Base-by-base conservation (phyloP, 1,140 invertebrate genomes). In the Daktulosphaira vitifoliae region DNA sequence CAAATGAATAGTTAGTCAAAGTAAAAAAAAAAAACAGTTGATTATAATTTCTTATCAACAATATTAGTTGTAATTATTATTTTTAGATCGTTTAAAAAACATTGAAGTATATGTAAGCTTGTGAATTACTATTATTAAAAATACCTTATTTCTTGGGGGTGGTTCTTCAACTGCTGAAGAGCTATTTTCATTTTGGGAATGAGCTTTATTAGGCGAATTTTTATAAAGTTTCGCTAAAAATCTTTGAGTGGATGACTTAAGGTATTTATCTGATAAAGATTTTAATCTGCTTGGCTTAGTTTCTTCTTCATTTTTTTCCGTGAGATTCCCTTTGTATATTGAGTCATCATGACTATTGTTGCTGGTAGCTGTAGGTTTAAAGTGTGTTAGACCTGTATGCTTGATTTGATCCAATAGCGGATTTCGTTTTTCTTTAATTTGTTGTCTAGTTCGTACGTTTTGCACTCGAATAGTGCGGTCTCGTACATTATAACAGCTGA, bases 361-460 rank as follows among this genome's bases (percentile, higher is more conserved):
- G 22, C 18, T 20, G 0, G 38, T 64, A 18, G 22, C 22, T 13
- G 18, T 33, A 0, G 48, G 66, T 68, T 79, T 79, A 72, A 86
- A 84, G 71, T 84, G 85, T 4, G 82, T 84, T 38, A 87, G 72
- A 71, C 81, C 80, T 8, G 84, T 85, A 69, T 84, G 85, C 72
- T 84, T 85, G 2, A 86, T 84, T 70, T 81, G 80, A 66, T 86
- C 84, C 22, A 86, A 76, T 39, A 87, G 76, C 2, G 84, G 84
- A 71, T 85, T 84, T 46, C 81, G 75, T 71, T 82, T 85, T 73
- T 86, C 83, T 50, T 67, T 67, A n/a, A 26, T 33, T 20, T 2
- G 29, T 33, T 16, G 54, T 6, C 37, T 44, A 11, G 8, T 26
- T 1, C 42, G 25, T 11, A 39, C 23, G 26, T 25, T 59, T 46